phyloP scores from a whole-genome alignment of 2,113 vertebrate species.

The Pseudorhombus dupliciocellatus region DNA sequence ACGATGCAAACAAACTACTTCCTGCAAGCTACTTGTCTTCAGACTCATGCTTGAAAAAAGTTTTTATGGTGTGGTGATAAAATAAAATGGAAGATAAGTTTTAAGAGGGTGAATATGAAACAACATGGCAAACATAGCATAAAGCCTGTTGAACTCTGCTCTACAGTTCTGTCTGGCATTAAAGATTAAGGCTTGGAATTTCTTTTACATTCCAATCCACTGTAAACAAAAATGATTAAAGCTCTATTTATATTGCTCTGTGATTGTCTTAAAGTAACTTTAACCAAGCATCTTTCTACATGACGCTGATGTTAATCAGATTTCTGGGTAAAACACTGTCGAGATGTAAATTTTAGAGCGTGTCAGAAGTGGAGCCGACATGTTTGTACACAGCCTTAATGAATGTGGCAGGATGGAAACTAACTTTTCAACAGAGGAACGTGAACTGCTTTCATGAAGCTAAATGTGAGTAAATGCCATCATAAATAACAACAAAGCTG shows the following conservation, averaged over 20 bases:
- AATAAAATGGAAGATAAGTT: slow-evolving; percentile 17
- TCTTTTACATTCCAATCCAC: too few relatives aligned
- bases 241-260: too few relatives aligned
- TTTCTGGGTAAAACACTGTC: neutral
- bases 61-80: neutral
- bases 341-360: neutral
- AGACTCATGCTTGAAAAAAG: neutral
- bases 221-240: too few relatives aligned
- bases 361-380: neutral
- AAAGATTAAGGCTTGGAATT: too few relatives aligned
- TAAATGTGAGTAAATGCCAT: neutral
- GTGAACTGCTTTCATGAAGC: neutral
- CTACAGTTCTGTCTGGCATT: neutral
- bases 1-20: slow-evolving; percentile 9
- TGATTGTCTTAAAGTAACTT: too few relatives aligned
- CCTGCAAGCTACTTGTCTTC: slow-evolving; percentile 1
- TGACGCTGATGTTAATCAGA: neutral
- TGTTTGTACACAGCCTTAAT: neutral
- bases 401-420: neutral
- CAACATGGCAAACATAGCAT: neutral
- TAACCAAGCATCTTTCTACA: too few relatives aligned
- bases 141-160: too few relatives aligned
- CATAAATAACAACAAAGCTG: neutral
- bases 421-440: neutral
- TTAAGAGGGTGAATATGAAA: neutral